A percentile compares a stretch with the other conserved stretches of the same genome.
phyloP scores from a whole-genome alignment of 2,797 vertebrate species.

The Pipistrellus pipistrellus region DNA sequence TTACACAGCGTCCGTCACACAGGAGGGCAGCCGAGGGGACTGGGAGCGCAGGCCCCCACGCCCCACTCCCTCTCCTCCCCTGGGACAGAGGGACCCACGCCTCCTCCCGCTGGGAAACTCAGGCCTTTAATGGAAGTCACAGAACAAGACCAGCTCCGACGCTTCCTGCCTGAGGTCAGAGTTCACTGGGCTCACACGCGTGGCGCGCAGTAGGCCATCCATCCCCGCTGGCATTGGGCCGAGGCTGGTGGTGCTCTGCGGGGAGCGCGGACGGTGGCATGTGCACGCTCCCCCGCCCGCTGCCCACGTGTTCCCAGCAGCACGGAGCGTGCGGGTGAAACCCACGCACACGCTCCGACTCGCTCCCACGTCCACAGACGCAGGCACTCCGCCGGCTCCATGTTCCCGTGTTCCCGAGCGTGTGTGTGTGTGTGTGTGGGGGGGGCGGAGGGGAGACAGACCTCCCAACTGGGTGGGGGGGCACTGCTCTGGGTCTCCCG shows the following conservation, averaged over 20 bases:
- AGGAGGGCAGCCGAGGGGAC: not conserved
- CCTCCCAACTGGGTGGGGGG: rapidly evolving
- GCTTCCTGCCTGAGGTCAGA: not conserved
- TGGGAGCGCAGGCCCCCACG: not conserved
- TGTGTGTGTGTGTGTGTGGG: no score
- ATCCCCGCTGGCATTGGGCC: not conserved
- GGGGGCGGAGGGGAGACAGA: not conserved
- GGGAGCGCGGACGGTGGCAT: slow-evolving; percentile 58
- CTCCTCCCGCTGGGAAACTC: not conserved
- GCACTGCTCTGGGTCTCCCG: rapidly evolving
- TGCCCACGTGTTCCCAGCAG: not conserved
- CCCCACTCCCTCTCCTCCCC: rapidly evolving
- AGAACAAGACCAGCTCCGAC: not conserved
- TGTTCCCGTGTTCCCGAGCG: not conserved
- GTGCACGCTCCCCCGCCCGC: not conserved
- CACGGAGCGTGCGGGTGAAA: not conserved
- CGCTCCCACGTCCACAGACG: rapidly evolving
- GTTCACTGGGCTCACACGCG: not conserved
- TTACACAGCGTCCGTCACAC: not conserved
- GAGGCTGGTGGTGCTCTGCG: not conserved
- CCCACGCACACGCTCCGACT: rapidly evolving
- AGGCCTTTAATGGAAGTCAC: not conserved
- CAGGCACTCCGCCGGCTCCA: no score
- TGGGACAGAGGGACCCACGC: no score
- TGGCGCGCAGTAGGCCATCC: not conserved